These are phyloP conservation scores for Oceanodroma leucorhoa DNA, from an alignment of 2,797 vertebrate species.

Conservation along the genomic window DNA sequence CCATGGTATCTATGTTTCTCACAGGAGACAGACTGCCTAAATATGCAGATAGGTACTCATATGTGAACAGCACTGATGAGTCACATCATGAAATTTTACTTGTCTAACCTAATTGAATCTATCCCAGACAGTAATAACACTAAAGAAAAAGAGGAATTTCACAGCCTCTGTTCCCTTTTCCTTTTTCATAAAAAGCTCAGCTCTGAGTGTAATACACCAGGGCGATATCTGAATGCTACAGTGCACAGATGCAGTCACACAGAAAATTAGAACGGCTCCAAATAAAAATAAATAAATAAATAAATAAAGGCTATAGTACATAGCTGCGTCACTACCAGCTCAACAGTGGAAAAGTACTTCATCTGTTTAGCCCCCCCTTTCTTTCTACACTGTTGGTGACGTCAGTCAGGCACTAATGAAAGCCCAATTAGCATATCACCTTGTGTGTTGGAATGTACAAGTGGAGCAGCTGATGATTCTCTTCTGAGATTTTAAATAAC, in stretches of 20 bases:
- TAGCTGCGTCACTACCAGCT: conserved; percentile 18
- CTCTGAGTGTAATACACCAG: conserved; percentile 17
- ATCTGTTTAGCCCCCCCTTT: conserved; percentile 3
- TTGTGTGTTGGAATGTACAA: conserved; percentile 22
- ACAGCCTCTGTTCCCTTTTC: neutral
- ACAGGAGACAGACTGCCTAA: neutral
- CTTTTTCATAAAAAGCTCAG: conserved; percentile 11
- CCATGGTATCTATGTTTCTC: neutral
- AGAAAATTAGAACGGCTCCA: conserved; percentile 56
- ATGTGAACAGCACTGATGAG: neutral
- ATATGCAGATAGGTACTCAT: neutral
- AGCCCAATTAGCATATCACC: conserved; percentile 59
- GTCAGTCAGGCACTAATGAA: conserved; percentile 54
- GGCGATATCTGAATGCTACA: conserved; percentile 49
- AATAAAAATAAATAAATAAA: neutral
- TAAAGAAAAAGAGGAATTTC: neutral
- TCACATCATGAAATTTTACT: neutral
- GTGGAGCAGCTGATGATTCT: conserved; percentile 32
- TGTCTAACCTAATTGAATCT: conserved; percentile 26
- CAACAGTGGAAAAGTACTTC: conserved; percentile 55
- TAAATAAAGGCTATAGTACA: neutral
- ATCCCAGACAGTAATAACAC: conserved; percentile 6
- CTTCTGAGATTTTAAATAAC: conserved; percentile 44
- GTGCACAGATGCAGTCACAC: conserved; percentile 54
- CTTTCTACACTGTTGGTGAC: conserved; percentile 21